Conservation (phyloP, 1,140 invertebrate species). For the Teleopsis dalmanni region DNA sequence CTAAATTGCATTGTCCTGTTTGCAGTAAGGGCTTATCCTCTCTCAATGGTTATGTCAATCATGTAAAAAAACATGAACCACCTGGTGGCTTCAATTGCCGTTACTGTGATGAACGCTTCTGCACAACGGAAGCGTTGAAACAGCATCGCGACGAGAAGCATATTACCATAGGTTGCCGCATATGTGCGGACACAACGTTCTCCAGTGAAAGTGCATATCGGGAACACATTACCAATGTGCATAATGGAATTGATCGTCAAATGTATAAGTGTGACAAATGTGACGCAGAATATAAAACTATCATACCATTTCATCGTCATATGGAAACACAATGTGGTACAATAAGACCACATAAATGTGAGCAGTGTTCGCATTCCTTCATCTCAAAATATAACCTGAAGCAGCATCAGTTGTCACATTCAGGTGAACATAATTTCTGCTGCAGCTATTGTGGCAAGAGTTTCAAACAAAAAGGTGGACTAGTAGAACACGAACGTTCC, state of each 20-base stretch:
- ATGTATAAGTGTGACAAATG: conserved; percentile 37
- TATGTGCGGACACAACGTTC: conserved; percentile 11
- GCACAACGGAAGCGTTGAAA: conserved; percentile 26
- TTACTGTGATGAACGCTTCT: conserved; percentile 28
- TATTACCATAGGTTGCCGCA: conserved; percentile 17
- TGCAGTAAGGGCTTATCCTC: conserved; percentile 36
- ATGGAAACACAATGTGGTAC: conserved; percentile 40
- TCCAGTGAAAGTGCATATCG: conserved; percentile 21
- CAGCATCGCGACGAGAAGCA: conserved; percentile 25
- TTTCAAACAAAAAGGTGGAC: conserved; percentile 31
- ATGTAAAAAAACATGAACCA: conserved; percentile 38
- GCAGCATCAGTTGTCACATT: conserved; percentile 45
- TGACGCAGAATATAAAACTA: conserved; percentile 38
- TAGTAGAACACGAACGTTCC: conserved; percentile 41
- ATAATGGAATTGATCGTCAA: conserved; percentile 21
- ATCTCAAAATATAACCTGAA: conserved; percentile 27
- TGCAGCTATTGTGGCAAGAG: conserved; percentile 47
- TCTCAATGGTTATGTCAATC: conserved; percentile 37
- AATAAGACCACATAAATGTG: conserved; percentile 28
- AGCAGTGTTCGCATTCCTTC: conserved; percentile 30
- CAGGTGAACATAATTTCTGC: conserved; percentile 44
- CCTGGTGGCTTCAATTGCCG: conserved; percentile 37
- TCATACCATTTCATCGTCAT: conserved; percentile 32
- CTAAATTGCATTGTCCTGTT: conserved; percentile 37
- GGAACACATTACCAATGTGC: conserved; percentile 22